Conservation (phyloP, 2,797 vertebrate species). For the Gila robusta region DNA sequence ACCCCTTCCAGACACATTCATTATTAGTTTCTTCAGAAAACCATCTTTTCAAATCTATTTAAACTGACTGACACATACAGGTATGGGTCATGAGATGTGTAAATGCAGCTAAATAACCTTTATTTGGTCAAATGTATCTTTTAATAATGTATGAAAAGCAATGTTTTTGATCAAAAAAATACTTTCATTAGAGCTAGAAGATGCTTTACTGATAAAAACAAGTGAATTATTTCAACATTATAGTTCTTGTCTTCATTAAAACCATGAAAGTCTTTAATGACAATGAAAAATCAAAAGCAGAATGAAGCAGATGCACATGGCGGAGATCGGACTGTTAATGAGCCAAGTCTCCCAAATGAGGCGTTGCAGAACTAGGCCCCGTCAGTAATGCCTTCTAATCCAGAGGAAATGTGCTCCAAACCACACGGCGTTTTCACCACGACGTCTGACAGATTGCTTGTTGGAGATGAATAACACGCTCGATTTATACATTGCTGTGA, state of each 20-base stretch:
- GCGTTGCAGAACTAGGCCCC: constrained; percentile 30
- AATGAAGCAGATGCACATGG: constrained; percentile 29
- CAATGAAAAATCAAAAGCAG: background rate
- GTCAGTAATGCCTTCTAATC: constrained; percentile 48
- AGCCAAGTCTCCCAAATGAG: constrained; percentile 64
- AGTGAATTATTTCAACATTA: background rate
- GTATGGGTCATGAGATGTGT: background rate
- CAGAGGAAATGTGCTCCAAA: constrained; percentile 55
- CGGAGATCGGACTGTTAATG: constrained; percentile 54
- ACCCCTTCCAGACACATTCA: background rate
- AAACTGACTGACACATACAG: background rate
- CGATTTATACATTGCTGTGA: constrained; percentile 15
- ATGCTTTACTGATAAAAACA: background rate
- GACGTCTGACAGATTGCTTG: constrained; percentile 10
- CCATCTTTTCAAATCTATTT: background rate
- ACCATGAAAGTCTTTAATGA: background rate
- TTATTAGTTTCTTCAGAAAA: background rate
- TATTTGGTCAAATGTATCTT: background rate
- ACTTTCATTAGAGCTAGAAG: background rate
- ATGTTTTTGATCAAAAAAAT: background rate
- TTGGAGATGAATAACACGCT: constrained; percentile 50
- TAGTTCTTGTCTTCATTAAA: constrained; percentile 2
- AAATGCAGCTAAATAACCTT: constrained; percentile 4
- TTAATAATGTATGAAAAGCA: background rate
- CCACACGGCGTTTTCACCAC: constrained; percentile 41